Conservation (phyloP, 2,113 vertebrate genomes). For the Cephalopterus ornatus region DNA sequence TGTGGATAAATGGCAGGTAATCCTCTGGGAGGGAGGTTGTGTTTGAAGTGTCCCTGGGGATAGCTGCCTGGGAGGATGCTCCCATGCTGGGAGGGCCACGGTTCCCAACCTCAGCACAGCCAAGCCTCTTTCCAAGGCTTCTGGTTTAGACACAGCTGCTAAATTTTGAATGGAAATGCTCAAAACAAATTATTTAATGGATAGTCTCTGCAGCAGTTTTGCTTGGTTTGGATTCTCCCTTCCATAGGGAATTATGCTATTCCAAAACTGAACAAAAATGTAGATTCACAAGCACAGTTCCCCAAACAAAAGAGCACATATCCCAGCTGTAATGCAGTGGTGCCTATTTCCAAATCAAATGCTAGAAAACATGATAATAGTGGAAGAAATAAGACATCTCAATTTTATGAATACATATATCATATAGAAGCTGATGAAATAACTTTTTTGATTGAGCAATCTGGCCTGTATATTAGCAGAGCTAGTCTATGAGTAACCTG, state of each 20-base stretch:
- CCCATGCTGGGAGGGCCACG: rapidly evolving
- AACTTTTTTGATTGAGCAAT: not conserved
- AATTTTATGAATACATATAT: not conserved
- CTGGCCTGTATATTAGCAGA: not conserved
- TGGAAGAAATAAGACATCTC: not conserved
- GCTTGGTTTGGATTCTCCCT: not conserved
- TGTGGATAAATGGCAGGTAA: not conserved
- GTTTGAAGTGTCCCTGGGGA: not conserved
- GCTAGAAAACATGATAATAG: not conserved
- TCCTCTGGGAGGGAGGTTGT: not conserved
- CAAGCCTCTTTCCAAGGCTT: not conserved
- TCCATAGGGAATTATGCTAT: not conserved
- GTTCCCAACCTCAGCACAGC: not conserved
- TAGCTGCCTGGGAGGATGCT: not conserved
- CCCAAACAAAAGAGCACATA: not conserved
- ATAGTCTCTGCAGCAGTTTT: not conserved
- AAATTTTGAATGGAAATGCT: not conserved
- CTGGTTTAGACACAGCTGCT: not conserved
- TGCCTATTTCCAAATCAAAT: not conserved
- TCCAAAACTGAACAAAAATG: not conserved
- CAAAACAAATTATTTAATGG: not conserved
- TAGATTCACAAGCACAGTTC: not conserved
- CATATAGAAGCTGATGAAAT: not conserved
- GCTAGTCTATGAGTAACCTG: not conserved
- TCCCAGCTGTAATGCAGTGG: not conserved